Percentiles rank a stretch among this genome's conserved stretches.
These are phyloP conservation scores for Epinotia bilunana DNA, from an alignment of 2,888 invertebrate genomes.

Conservation along the genomic window DNA sequence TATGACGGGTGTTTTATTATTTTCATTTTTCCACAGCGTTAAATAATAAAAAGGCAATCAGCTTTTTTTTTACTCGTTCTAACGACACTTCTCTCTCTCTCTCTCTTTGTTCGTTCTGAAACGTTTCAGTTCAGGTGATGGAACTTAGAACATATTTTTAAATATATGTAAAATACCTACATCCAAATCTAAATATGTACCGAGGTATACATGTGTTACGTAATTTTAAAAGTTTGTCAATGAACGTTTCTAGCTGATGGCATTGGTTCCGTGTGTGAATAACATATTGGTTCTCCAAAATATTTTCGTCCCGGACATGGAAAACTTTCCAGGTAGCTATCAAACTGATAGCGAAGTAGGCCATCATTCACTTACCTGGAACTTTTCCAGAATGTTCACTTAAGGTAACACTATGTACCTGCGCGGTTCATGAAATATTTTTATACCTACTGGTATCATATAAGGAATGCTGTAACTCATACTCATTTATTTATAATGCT, in stretches of 20 bases:
- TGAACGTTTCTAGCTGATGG: not conserved
- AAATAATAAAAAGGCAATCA: no score
- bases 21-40: no score
- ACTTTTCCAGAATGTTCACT: slow-evolving; percentile 12
- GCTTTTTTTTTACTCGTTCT: no score
- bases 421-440: not conserved
- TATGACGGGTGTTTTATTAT: no score
- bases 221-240: no score
- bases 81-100: no score
- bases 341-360: slow-evolving; percentile 59
- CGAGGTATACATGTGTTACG: no score
- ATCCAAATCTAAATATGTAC: no score
- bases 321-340: slow-evolving; percentile 59
- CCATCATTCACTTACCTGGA: slow-evolving; percentile 57
- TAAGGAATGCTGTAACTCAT: not conserved
- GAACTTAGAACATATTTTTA: not conserved
- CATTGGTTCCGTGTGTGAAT: slow-evolving; percentile 46
- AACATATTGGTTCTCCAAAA: slow-evolving; percentile 60
- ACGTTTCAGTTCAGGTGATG: not conserved
- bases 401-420: not conserved
- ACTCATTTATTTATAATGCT: no score
- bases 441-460: not conserved
- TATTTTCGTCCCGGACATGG: slow-evolving; percentile 58
- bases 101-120: no score
- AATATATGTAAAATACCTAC: no score